Conservation (phyloP, 2,888 invertebrate genomes). For the Nomada ferruginata region DNA sequence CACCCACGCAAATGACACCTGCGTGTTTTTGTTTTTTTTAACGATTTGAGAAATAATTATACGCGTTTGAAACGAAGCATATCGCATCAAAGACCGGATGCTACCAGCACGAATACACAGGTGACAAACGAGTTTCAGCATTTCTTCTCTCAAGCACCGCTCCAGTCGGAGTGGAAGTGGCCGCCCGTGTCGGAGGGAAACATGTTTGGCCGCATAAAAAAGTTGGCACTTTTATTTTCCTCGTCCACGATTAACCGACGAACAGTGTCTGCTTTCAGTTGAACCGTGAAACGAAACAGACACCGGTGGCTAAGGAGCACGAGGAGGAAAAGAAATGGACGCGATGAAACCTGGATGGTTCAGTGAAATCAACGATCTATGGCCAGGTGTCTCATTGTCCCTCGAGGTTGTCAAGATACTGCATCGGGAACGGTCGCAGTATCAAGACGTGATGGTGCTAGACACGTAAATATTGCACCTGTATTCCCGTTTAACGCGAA, state of each 20-base stretch:
- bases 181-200: conserved; percentile 49
- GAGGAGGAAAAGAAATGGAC: conserved; percentile 86
- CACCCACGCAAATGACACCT: too few species aligned
- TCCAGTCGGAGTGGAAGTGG: conserved; percentile 31
- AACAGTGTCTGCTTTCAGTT: conserved; percentile 54
- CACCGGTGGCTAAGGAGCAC: neutral
- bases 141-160: conserved; percentile 17
- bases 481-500: neutral
- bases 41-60: neutral
- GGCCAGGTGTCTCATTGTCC: conserved; percentile 96
- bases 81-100: neutral
- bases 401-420: conserved; percentile 92
- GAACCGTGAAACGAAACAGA: conserved; percentile 27
- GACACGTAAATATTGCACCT: conserved; percentile 87
- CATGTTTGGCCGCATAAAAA: conserved; percentile 70
- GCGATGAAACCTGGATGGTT: conserved; percentile 94
- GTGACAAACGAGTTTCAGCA: conserved; percentile 50
- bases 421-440: conserved; percentile 91
- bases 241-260: conserved; percentile 40
- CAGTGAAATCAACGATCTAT: conserved; percentile 94
- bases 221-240: conserved; percentile 54
- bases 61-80: neutral
- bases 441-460: conserved; percentile 93
- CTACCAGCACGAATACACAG: conserved; percentile 42
- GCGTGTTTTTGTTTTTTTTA: neutral